Percentiles rank a stretch among this genome's conserved stretches.
These are phyloP conservation scores for Hipparchia semele DNA, from an alignment of 2,888 invertebrate genomes.

Conservation along the genomic window DNA sequence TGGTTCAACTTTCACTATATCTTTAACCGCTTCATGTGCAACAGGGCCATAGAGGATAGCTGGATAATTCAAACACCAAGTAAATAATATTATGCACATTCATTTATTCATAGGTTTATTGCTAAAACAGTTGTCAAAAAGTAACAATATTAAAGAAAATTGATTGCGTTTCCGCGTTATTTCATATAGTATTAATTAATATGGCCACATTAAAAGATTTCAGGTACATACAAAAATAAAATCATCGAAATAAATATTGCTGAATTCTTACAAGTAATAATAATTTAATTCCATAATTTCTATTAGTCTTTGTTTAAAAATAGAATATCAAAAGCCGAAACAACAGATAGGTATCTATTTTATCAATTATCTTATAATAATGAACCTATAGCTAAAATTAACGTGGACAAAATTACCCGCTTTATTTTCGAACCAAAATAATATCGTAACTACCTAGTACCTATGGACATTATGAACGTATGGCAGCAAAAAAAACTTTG, in stretches of 20 bases:
- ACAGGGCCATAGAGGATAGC: neutral
- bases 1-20: no score
- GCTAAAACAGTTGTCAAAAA: constrained; percentile 73
- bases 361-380: constrained; percentile 20
- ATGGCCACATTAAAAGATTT: constrained; percentile 80
- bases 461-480: no score
- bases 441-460: no score
- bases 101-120: constrained; percentile 74
- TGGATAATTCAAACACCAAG: constrained; percentile 46
- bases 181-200: constrained; percentile 66
- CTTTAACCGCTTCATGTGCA: neutral
- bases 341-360: constrained; percentile 44
- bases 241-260: constrained; percentile 66
- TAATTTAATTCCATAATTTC: constrained; percentile 76
- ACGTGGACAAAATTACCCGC: no score
- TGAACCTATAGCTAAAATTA: no score
- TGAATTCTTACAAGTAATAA: constrained; percentile 64
- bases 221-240: constrained; percentile 77
- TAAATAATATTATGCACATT: constrained; percentile 65
- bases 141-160: constrained; percentile 60
- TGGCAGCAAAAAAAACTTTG: no score
- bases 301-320: constrained; percentile 70
- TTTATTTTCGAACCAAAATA: no score
- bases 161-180: constrained; percentile 57
- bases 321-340: constrained; percentile 71